Base-by-base conservation (phyloP, 2,888 invertebrate genomes). In the Pemphredon lugubris region DNA sequence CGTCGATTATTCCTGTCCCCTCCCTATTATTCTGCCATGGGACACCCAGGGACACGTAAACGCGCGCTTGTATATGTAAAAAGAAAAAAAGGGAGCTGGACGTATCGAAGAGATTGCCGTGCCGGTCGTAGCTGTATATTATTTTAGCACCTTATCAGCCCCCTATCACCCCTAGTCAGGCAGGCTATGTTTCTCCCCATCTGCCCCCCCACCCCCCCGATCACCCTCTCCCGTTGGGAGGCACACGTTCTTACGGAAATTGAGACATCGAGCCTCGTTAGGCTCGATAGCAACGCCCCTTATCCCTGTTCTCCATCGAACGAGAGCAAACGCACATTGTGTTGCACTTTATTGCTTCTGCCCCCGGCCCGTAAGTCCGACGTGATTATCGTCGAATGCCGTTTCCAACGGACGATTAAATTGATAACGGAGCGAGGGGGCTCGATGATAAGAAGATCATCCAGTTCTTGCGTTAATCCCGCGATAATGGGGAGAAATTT, bases 251-350 rank as follows among this genome's bases (percentile, higher is more conserved):
- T 80, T 83, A 84, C 85, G 84, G 86, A 87, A 88, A 88, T 88
- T 88, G 87, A 88, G 87, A 87, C 88, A 85, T 87, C 81, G 80
- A 82, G 83, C 79, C 85, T 86, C 86, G 86, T 86, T 87, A 84
- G 79, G 68, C 74, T 70, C 75, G 77, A 71, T 69, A 54, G 64
- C 69, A 61, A 72, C 74, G 64, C 71, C 74, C 74, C 71, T 69
- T 64, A 47, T 59, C 54, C 59, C 34, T 53, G 55, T 68, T 65
- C 59, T 23, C 32, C 60, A n/a, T 54, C 58, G 47, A 39, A 42
- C 70, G 40, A 59, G 51, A 39, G 60, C 61, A 50, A 73, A 66
- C 61, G 51, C 59, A 40, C 77, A 51, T 77, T 57, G 58, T 59
- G 66, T 61, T 61, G 71, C 64, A 61, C 30, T 68, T 77, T 77